Evolutionary conservation across 1,140 invertebrate genomes (phyloP), one percentile per base, ranked within the genome.

Genomic region (Gryon sp.): DNA sequence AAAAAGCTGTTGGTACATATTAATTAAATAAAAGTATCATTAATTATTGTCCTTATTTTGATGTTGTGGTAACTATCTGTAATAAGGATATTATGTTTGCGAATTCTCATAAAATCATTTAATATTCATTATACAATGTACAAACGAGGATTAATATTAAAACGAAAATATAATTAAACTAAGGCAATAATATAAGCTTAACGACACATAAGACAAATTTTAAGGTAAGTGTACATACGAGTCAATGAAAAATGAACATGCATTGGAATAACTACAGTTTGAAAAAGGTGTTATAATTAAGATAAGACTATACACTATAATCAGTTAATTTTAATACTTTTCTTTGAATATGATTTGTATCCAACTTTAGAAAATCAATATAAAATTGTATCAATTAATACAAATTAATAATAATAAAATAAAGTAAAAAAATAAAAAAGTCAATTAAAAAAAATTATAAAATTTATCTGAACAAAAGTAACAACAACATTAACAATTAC

Each of bases 221-320:
- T 28, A n/a, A n/a, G 15, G 24, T 12, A 12, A 14, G 4, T 22
- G 14, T 19, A 12, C 4, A 16, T 52, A 60, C 43, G 9, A 26
- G 50, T 65, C n/a, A 65, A 65, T 74, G 60, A 74, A 65, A 74
- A 74, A 65, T 74, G 57, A n/a, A n/a, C n/a, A n/a, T n/a, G n/a
- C n/a, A n/a, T n/a, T n/a, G n/a, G n/a, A n/a, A n/a, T n/a, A n/a
- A n/a, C n/a, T n/a, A n/a, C n/a, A n/a, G n/a, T n/a, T n/a, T n/a
- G n/a, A n/a, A n/a, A n/a, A n/a, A n/a, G n/a, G n/a, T n/a, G n/a
- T n/a, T 28, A 28, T 7, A 28, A 28, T 9, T 7, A 7, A 28
- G 26, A 28, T 28, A n/a, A n/a, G n/a, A 8, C 50, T 73, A 59
- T 41, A 48, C 3, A 36, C 57, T 73, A 63, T 73, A 73, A 73